These are phyloP conservation scores for Sesamia inferens DNA, from an alignment of 2,888 invertebrate species.

Conservation along the genomic window DNA sequence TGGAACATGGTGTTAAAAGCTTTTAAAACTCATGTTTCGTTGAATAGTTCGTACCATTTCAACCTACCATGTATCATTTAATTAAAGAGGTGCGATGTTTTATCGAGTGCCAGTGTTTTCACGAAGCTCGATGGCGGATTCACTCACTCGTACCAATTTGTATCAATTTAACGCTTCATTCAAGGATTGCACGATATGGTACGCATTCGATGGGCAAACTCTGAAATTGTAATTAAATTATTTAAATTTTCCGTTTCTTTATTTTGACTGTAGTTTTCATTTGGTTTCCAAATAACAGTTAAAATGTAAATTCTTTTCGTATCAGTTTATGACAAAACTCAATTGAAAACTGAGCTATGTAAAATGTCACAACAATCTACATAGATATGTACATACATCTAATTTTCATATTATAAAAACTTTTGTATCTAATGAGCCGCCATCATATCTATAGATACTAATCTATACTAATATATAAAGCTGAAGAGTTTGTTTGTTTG, in stretches of 20 bases:
- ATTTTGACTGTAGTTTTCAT: not conserved
- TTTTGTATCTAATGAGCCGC: not conserved
- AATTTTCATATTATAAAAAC: not conserved
- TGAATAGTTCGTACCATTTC: not conserved
- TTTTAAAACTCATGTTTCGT: not conserved
- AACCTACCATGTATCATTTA: not conserved
- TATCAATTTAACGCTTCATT: conserved; percentile 65
- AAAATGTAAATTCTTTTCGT: not conserved
- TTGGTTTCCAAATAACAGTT: not conserved
- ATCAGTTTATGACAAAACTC: not conserved
- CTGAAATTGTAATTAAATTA: conserved; percentile 46
- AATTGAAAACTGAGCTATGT: not conserved
- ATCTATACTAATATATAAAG: too few species aligned
- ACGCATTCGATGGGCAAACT: conserved; percentile 27
- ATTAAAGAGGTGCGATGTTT: conserved; percentile 40
- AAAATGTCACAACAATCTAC: not conserved
- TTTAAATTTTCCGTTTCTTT: conserved; percentile 18
- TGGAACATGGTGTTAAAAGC: not conserved
- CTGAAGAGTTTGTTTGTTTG: too few species aligned
- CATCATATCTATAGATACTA: not conserved
- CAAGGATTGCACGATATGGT: conserved; percentile 47
- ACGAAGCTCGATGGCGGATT: conserved; percentile 43
- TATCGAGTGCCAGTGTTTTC: conserved; percentile 39
- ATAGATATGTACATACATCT: too few species aligned
- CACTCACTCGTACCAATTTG: conserved; percentile 63